Evolutionary conservation across 1,140 invertebrate genomes (phyloP).

Genomic region (Rhopalosiphum maidis): DNA sequence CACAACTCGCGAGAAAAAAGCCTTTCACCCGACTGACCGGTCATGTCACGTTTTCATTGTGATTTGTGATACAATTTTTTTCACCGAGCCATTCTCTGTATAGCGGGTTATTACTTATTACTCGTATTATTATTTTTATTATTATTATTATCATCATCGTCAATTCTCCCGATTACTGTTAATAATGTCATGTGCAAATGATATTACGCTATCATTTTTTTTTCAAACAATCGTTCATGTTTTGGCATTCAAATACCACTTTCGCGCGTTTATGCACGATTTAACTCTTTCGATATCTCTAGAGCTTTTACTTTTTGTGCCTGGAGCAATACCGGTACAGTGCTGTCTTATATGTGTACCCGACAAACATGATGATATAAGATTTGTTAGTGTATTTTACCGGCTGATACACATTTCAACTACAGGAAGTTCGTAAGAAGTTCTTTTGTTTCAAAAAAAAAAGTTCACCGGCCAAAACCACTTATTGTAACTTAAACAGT

Average conservation of each 20-base stretch:
- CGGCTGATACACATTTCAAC: not conserved
- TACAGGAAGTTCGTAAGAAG: not conserved
- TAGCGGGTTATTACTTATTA: not conserved
- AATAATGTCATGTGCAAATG: slow-evolving; percentile 2
- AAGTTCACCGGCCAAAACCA: not conserved
- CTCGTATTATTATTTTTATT: slow-evolving; percentile 20
- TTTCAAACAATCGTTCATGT: not conserved
- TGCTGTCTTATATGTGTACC: not conserved
- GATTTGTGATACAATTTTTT: not conserved
- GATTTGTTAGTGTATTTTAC: not conserved
- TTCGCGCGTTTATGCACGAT: slow-evolving; percentile 30
- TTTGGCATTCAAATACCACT: not conserved
- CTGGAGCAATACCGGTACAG: not conserved
- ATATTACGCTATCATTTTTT: not conserved
- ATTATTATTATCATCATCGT: not conserved
- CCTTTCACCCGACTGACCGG: slow-evolving; percentile 20
- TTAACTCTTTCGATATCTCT: slow-evolving; percentile 15
- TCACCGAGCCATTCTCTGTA: not conserved
- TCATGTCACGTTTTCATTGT: slow-evolving; percentile 17
- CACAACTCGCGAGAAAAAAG: slow-evolving; percentile 7
- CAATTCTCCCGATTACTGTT: not conserved
- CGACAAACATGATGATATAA: not conserved
- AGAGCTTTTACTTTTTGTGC: slow-evolving; percentile 33
- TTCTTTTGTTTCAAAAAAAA: slow-evolving; percentile 23
- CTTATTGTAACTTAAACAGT: not conserved